These are phyloP conservation scores for Panopea generosa DNA, from an alignment of 2,888 invertebrate genomes.

Conservation along the genomic window DNA sequence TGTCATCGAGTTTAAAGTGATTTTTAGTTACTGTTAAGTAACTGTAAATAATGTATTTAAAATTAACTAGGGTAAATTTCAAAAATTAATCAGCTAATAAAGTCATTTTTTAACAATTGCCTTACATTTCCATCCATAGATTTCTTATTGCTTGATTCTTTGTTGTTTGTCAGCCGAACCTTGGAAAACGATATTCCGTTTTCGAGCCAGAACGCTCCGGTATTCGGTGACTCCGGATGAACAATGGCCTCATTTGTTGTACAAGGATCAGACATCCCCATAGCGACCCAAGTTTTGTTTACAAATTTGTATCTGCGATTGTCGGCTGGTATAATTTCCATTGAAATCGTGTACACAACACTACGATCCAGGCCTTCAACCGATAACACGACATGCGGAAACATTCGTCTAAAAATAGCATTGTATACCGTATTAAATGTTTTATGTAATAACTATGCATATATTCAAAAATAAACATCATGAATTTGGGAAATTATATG, in stretches of 20 bases:
- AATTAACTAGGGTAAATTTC: no score
- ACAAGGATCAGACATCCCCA: constrained; percentile 65
- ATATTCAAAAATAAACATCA: no score
- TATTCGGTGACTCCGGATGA: constrained; percentile 85
- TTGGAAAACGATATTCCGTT: constrained; percentile 77
- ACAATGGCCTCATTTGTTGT: constrained; percentile 69
- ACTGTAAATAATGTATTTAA: no score
- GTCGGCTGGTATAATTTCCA: constrained; percentile 68
- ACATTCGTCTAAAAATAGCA: constrained; percentile 73
- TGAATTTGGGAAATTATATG: no score
- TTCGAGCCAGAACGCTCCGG: constrained; percentile 84
- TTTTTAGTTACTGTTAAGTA: no score
- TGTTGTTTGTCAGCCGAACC: constrained; percentile 85
- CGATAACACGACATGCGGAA: constrained; percentile 65
- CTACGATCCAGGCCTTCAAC: constrained; percentile 56
- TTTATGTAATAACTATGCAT: neutral
- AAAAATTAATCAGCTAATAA: no score
- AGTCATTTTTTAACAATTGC: no score
- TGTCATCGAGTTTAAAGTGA: no score
- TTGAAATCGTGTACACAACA: constrained; percentile 52
- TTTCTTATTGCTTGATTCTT: constrained; percentile 48
- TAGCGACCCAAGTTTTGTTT: constrained; percentile 65
- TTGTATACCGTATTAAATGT: neutral
- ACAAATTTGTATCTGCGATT: constrained; percentile 69
- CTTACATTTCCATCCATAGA: constrained; percentile 73